Base-by-base conservation (phyloP, 92 coral and sea anemone species). In the Zoanthus gigantus region DNA sequence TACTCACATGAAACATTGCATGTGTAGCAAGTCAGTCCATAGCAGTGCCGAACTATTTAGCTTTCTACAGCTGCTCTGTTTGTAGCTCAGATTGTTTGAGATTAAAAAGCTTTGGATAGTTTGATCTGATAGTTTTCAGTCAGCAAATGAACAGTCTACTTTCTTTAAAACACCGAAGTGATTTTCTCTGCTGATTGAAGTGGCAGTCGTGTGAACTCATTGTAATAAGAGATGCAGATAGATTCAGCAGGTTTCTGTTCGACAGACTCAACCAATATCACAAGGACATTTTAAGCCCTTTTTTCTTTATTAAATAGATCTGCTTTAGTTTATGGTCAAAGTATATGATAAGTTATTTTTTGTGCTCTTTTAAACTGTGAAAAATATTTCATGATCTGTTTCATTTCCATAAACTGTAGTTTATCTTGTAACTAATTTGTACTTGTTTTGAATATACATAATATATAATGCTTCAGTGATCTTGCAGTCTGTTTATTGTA, bases 401-500 rank as follows among this genome's bases (percentile, higher is more conserved):
- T 23, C 5, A 23, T 63, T 0, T 32, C n/a, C 5, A 9, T 81
- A 34, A 34, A 69, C 7, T 63, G 30, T 44, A 65, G 7, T 58
- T 30, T 78, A 34, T 14, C 7, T 7, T 65, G 85, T 81, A 23
- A 81, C 75, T 46, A 61, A 65, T 80, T 42, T 80, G 30, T 81
- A 47, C 28, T 48, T 45, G 85, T 65, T 48, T 23, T 81, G 75
- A 60, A 52, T 81, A 29, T 81, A 18, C 75, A 81, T 5, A n/a
- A 77, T 81, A 18, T 61, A 81, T 5, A n/a, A 77, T 81, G 75
- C 85, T 65, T 56, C 44, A 45, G 1, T 81, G 85, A 81, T 12
- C 34, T n/a, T 4, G 53, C 4, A n/a, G 9, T 9, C 47, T 45
- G n/a, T 14, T 34, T 63, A 81, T 81, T 46, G 23, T 30, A 65